phyloP scores from a whole-genome alignment of 2,888 invertebrate genomes.

The Drosophila prolongata region DNA sequence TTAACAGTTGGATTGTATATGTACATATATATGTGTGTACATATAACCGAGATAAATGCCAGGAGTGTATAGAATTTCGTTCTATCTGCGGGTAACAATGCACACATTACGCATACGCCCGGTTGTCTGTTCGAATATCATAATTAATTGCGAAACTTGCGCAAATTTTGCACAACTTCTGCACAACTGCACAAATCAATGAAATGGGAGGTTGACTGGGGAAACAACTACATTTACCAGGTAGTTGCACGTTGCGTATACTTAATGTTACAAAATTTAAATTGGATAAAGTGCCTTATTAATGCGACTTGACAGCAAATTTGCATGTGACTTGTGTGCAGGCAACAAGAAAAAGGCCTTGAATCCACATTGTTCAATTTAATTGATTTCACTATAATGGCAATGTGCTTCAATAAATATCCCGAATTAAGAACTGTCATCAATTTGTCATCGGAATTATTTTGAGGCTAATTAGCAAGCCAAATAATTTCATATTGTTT shows the following conservation, averaged over 20 bases:
- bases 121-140: constrained; percentile 34
- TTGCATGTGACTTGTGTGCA: constrained; percentile 9
- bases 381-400: constrained; percentile 6
- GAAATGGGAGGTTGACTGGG: background rate
- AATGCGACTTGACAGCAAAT: constrained; percentile 26
- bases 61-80: too few relatives aligned
- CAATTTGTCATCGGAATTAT: constrained; percentile 17
- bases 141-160: constrained; percentile 60
- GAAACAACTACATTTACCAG: background rate
- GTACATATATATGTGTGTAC: too few relatives aligned
- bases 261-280: constrained; percentile 29
- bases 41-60: background rate
- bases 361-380: constrained; percentile 1
- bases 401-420: background rate
- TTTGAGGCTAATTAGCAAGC: constrained; percentile 8
- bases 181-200: constrained; percentile 55
- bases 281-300: constrained; percentile 35
- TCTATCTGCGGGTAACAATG: background rate
- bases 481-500: background rate
- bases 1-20: background rate
- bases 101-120: constrained; percentile 48
- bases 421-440: constrained; percentile 9
- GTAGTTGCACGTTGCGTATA: constrained; percentile 18
- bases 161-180: constrained; percentile 52
- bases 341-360: constrained; percentile 5